Percentiles rank a stretch among this genome's conserved stretches.
phyloP scores from a whole-genome alignment of 2,113 vertebrate genomes.

The Antigone vipio region DNA sequence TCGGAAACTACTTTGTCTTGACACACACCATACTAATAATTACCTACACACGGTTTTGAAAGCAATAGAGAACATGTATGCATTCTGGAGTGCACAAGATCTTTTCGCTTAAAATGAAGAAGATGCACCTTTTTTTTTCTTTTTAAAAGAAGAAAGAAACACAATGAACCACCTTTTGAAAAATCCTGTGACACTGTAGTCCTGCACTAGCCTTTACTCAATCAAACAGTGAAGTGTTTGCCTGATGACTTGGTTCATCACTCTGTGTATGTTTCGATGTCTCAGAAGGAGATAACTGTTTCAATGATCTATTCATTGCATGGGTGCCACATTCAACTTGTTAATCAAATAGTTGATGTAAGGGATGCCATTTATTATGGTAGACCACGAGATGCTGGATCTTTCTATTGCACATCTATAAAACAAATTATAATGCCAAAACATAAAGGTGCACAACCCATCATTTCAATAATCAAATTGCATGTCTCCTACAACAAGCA shows the following conservation, averaged over 20 bases:
- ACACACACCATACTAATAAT: neutral
- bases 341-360: neutral
- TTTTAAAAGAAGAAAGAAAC: neutral
- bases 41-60: neutral
- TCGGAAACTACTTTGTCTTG: neutral
- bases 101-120: neutral
- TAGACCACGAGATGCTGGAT: neutral
- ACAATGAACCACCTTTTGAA: neutral
- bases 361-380: neutral
- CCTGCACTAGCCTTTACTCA: neutral
- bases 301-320: neutral
- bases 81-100: neutral
- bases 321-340: neutral
- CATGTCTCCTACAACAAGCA: neutral
- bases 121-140: neutral
- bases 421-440: neutral
- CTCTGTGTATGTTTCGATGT: neutral
- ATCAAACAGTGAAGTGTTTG: neutral
- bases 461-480: neutral
- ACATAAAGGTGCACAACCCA: neutral
- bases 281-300: neutral
- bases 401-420: neutral
- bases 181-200: neutral
- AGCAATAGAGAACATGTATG: neutral
- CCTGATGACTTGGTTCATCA: neutral